Percentiles rank a stretch among this genome's conserved stretches.
These are phyloP conservation scores for Harpagoxenus sublaevis DNA, from an alignment of 2,888 invertebrate genomes.

Conservation along the genomic window DNA sequence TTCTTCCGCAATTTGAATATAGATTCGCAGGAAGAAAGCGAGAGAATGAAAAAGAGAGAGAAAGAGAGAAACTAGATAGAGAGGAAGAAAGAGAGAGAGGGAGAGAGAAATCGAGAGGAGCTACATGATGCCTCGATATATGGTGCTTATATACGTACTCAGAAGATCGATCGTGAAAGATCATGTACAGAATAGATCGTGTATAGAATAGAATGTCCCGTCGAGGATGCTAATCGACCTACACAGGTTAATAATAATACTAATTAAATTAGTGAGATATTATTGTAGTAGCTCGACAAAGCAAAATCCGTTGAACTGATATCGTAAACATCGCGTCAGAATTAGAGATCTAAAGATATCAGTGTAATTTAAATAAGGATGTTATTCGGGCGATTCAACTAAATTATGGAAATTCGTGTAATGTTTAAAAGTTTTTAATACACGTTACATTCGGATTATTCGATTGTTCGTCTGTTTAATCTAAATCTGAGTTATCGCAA, in stretches of 20 bases:
- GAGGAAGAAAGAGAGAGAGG: conserved; percentile 53
- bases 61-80: conserved; percentile 50
- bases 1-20: conserved; percentile 73
- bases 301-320: conserved; percentile 1
- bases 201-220: conserved; percentile 20
- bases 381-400: neutral
- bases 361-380: neutral
- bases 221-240: conserved; percentile 15
- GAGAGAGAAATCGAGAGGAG: conserved; percentile 64
- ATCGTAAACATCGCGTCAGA: neutral
- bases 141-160: conserved; percentile 24
- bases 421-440: neutral
- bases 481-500: neutral
- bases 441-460: neutral
- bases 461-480: neutral
- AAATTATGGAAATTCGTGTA: neutral
- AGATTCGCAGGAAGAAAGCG: conserved; percentile 37
- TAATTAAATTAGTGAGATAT: conserved; percentile 77
- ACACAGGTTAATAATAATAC: conserved; percentile 74
- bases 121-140: conserved; percentile 57
- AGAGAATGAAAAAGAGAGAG: conserved; percentile 17
- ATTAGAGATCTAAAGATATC: neutral
- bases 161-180: conserved; percentile 83
- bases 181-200: conserved; percentile 70
- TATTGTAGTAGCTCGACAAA: conserved; percentile 50